phyloP scores from a whole-genome alignment of 2,888 invertebrate species.

The Heteromurus nitidus region DNA sequence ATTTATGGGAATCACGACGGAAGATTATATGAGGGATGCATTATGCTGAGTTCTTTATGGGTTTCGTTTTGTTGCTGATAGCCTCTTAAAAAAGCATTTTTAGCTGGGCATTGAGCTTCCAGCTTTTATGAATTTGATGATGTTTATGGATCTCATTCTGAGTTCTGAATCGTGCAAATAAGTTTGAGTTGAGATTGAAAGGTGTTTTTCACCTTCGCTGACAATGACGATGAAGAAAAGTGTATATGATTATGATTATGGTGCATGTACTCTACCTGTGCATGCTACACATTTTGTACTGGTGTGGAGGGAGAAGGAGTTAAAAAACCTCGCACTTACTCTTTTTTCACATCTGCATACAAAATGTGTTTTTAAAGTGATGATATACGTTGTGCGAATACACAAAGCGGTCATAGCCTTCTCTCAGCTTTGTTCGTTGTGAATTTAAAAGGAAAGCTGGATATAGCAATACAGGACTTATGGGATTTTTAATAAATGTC shows the following conservation, averaged over 20 bases:
- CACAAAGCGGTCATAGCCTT: neutral
- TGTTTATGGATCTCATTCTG: neutral
- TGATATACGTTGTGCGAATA: neutral
- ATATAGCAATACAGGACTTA: too few species aligned
- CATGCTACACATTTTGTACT: neutral
- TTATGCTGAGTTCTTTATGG: conserved; percentile 19
- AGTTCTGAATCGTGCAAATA: neutral
- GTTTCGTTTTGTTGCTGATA: too few species aligned
- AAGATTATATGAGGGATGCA: neutral
- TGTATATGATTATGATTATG: neutral
- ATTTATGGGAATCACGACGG: conserved; percentile 12
- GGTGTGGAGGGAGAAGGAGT: neutral
- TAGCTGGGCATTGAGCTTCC: too few species aligned
- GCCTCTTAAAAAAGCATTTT: neutral
- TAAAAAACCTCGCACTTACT: too few species aligned
- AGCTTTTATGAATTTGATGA: neutral
- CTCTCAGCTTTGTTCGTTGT: neutral
- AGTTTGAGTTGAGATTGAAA: neutral
- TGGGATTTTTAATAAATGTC: too few species aligned
- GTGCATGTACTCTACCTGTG: neutral
- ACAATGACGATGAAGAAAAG: neutral
- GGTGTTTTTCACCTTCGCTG: conserved; percentile 1
- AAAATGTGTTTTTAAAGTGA: neutral
- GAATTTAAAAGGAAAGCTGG: neutral
- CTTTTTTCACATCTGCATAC: neutral